These are phyloP conservation scores for Trachelus iudaicus DNA, from an alignment of 2,888 invertebrate genomes.

Conservation along the genomic window DNA sequence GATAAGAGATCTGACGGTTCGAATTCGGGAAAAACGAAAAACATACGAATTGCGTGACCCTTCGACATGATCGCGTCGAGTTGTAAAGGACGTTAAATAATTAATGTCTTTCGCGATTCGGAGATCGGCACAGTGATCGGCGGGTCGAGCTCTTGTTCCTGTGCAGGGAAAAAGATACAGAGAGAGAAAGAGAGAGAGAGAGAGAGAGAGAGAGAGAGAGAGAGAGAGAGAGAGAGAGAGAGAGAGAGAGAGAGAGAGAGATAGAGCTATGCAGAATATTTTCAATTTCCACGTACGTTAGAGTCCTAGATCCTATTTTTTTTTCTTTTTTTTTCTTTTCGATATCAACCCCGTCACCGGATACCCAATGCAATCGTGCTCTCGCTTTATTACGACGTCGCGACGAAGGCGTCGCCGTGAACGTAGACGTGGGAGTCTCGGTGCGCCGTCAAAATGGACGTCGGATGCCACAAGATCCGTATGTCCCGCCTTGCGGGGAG, in stretches of 20 bases:
- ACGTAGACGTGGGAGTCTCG: background rate
- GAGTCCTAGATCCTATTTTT: background rate
- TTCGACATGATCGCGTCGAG: background rate
- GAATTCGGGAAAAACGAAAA: too few relatives aligned
- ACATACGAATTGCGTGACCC: background rate
- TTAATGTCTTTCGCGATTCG: background rate
- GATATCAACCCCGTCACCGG: background rate
- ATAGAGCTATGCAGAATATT: constrained; percentile 44
- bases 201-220: too few relatives aligned
- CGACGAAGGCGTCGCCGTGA: constrained; percentile 5
- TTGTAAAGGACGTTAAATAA: background rate
- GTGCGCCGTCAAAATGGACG: background rate
- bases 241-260: too few relatives aligned
- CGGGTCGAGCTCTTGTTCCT: background rate
- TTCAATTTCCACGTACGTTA: constrained; percentile 41
- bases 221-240: too few relatives aligned
- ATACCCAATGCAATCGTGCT: constrained; percentile 26
- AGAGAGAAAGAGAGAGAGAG: too few relatives aligned
- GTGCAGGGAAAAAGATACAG: too few relatives aligned
- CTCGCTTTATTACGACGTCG: constrained; percentile 34
- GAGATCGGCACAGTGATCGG: background rate
- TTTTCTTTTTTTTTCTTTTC: background rate
- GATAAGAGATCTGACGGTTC: too few relatives aligned
- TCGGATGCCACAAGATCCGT: constrained; percentile 10
- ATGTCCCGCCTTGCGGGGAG: constrained; percentile 11